Evolutionary conservation across 1,140 invertebrate species (phyloP), one percentile per base, ranked within the genome.

Genomic region (Micrasema minimum): DNA sequence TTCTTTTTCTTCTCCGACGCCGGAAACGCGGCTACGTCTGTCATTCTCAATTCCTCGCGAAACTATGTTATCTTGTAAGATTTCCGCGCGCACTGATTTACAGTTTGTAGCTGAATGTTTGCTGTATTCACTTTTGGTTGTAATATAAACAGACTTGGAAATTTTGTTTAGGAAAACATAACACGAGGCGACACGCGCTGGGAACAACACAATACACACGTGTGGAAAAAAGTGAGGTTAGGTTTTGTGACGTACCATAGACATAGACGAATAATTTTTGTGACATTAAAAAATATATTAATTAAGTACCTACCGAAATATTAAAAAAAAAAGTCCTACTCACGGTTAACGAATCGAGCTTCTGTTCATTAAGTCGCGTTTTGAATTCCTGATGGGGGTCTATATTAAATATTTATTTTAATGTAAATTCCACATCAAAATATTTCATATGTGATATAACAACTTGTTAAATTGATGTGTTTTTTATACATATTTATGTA

Each of bases 1-100:
- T 71, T 85, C 86, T 71, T 87, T 87, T 91, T 92, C 75, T 87
- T 90, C 72, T 89, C 88, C 62, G 81, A 81, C 64, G 83, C 83
- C 59, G 57, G 61, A 41, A 26, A 61, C 14, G 59, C 51, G 50
- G 45, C 48, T 43, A 53, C 59, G 57, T 62, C 67, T n/a, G 26
- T 45, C 66, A 67, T 69, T 41, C 12, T 41, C 2, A 18, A 10
- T 22, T 41, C 26, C 37, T 20, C 35, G 14, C 14, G 14, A 41
- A 57, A 57, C 10, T 45, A 45, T 6, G 9, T 1, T n/a, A 14
- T 16, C n/a, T 14, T 45, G 43, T n/a, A 45, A 45, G 18, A 11
- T 55, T 31, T n/a, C 12, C 51, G 22, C n/a, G 5, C 12, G 23
- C 26, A 5, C n/a, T 1, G 14, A 1, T 14, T 12, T 12, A 9